Conservation (phyloP, 2,797 vertebrate species). For the Triplophysa yarkandensis region DNA sequence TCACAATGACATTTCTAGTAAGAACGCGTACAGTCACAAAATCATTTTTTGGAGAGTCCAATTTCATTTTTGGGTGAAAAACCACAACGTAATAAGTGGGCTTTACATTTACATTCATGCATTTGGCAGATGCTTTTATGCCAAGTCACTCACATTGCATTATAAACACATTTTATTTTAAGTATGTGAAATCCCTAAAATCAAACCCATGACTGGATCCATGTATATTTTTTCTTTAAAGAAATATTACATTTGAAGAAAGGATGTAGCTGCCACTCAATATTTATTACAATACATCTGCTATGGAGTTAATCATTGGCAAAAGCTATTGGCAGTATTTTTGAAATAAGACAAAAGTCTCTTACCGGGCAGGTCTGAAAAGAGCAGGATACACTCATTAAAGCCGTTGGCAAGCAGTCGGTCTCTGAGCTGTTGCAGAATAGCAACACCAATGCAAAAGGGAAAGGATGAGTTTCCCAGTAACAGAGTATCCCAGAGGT, state of each 20-base stretch:
- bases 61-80: not conserved
- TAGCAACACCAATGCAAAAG: constrained; percentile 97
- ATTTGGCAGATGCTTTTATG: too few species aligned
- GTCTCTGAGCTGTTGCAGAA: constrained; percentile 93
- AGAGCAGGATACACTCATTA: constrained; percentile 98
- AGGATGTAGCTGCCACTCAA: too few species aligned
- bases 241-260: not conserved
- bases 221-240: too few species aligned
- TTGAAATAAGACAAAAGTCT: not conserved
- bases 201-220: too few species aligned
- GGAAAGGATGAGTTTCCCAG: constrained; percentile 97
- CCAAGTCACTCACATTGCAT: too few species aligned
- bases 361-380: constrained; percentile 97
- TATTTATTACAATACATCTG: too few species aligned
- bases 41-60: not conserved
- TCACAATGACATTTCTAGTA: not conserved
- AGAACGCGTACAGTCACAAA: too few species aligned
- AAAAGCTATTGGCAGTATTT: not conserved
- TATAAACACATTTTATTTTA: too few species aligned
- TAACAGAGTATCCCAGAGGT: constrained; percentile 96
- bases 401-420: constrained; percentile 95
- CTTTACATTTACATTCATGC: too few species aligned
- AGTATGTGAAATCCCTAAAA: too few species aligned
- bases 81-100: not conserved
- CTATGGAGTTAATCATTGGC: not conserved